Evolutionary conservation across 2,888 invertebrate species (phyloP), one percentile per base, ranked within the genome.

Genomic region (Formica aserva): DNA sequence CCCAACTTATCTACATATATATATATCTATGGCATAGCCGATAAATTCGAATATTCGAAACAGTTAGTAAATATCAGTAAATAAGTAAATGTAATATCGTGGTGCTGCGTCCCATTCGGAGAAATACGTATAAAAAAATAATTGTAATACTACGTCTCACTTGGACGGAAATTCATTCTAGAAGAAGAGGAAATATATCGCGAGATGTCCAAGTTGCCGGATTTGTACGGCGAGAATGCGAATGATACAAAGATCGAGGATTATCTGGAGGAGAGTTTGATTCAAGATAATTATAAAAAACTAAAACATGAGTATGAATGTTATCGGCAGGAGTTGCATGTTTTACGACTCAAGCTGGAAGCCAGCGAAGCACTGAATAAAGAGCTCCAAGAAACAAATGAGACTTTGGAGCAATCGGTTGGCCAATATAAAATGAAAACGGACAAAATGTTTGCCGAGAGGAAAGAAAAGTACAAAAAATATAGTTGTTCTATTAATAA

Each of bases 261-360:
- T 63, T 57, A 83, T 41, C 18, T 32, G 15, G 74, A 65, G 2
- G 77, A 72, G 11, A 66, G 81, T 32, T 22, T 29, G 8, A 38
- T 55, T 38, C 32, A 22, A 3, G 52, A 29, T 75, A 76, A 48
- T 18, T 82, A 63, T 35, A 60, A 62, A 2, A 32, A 67, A 48
- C 15, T 86, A 4, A 78, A 85, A 52, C 13, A 9, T 1, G 84
- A 90, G 29, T 71, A 86, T 83, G 93, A 93, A 55, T 74, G 32
- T 5, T 91, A 83, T 41, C 86, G 82, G 18, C 93, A 93, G 83
- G 88, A 92, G 62, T 71, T 91, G 29, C 45, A 93, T 65, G 84
- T 87, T 18, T 41, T 92, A 0, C 87, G 87, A n/a, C 85, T 86
- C 8, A 92, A 92, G 71, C 66, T 92, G 4, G 82, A 89, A 81